These are phyloP conservation scores for Diachasmimorpha longicaudata DNA, from an alignment of 1,140 invertebrate genomes.

Conservation along the genomic window DNA sequence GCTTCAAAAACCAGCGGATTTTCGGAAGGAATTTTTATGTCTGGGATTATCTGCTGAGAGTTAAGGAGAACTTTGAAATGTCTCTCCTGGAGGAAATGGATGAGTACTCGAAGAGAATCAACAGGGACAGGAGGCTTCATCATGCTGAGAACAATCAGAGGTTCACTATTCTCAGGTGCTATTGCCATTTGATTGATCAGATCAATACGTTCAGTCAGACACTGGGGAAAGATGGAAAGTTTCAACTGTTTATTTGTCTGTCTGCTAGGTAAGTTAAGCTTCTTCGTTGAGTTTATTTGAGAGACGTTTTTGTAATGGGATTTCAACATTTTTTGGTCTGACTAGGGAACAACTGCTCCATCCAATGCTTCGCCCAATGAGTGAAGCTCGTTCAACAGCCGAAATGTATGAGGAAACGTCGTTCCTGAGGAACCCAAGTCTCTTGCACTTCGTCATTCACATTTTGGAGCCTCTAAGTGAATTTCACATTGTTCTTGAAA, in stretches of 20 bases:
- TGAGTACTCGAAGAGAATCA: slow-evolving; percentile 54
- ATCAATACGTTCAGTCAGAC: slow-evolving; percentile 84
- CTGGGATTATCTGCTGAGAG: slow-evolving; percentile 91
- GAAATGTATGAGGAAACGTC: slow-evolving; percentile 97
- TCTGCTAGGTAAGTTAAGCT: slow-evolving; percentile 51
- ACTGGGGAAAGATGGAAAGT: slow-evolving; percentile 97
- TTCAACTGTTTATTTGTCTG: slow-evolving; percentile 95
- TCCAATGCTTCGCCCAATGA: slow-evolving; percentile 86
- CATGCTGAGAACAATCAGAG: slow-evolving; percentile 63
- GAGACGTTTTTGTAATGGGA: too few species aligned
- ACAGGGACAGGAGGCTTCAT: slow-evolving; percentile 50
- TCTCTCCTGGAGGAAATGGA: slow-evolving; percentile 69
- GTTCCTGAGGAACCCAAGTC: slow-evolving; percentile 84
- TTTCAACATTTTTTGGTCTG: slow-evolving; percentile 16
- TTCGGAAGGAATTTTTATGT: slow-evolving; percentile 95
- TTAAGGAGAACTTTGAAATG: slow-evolving; percentile 85
- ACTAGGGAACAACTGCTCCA: slow-evolving; percentile 91
- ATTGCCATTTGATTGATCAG: slow-evolving; percentile 81
- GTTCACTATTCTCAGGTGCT: slow-evolving; percentile 75
- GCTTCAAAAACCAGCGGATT: slow-evolving; percentile 89
- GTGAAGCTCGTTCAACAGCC: slow-evolving; percentile 80
- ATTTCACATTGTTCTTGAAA: slow-evolving; percentile 91
- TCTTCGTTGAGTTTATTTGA: neutral
- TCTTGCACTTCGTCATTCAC: slow-evolving; percentile 89
- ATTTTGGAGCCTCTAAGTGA: slow-evolving; percentile 92